phyloP scores from a whole-genome alignment of 2,797 vertebrate genomes.

The Delichon dasypus region DNA sequence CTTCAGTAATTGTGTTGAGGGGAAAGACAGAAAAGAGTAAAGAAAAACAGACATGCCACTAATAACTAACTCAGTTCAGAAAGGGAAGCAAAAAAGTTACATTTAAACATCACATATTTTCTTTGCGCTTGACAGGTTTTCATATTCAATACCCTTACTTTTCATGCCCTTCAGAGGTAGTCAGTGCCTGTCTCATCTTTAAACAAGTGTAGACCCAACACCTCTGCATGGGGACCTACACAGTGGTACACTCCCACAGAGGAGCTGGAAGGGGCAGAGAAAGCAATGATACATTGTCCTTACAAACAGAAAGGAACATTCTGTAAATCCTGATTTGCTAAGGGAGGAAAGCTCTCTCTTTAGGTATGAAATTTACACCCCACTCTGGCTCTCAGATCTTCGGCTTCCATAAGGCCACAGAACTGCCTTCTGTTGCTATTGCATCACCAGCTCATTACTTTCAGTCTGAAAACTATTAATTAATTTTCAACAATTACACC shows the following conservation, averaged over 20 bases:
- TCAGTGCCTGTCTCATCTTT: neutral
- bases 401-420: neutral
- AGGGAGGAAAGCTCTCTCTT: neutral
- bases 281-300: neutral
- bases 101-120: neutral
- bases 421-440: neutral
- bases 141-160: neutral
- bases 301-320: neutral
- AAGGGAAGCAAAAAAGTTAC: neutral
- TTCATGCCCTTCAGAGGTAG: neutral
- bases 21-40: neutral
- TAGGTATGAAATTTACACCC: neutral
- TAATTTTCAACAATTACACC: neutral
- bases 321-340: neutral
- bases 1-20: neutral
- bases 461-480: neutral
- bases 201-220: neutral
- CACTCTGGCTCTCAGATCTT: neutral
- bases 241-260: neutral
- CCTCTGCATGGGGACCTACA: neutral
- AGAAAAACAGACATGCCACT: neutral
- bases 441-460: neutral
- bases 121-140: neutral
- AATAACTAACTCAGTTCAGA: neutral
- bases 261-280: neutral